phyloP scores from a whole-genome alignment of 2,113 vertebrate genomes.

The Oryzias curvinotus region DNA sequence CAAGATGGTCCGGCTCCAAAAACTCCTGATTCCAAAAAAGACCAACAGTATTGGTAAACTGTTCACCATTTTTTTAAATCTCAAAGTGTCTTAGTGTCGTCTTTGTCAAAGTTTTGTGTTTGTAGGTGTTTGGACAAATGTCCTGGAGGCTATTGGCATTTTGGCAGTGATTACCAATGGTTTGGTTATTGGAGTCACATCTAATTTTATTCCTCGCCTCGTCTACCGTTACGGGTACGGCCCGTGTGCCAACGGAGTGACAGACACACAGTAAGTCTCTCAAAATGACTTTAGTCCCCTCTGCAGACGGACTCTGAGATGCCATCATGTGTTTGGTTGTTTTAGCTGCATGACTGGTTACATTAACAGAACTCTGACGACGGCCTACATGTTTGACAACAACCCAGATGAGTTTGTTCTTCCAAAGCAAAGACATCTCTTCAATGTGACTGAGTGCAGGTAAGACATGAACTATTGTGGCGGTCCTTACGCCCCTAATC shows the following conservation, averaged over 20 bases:
- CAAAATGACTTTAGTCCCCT: not conserved
- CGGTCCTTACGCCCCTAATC: too few relatives aligned
- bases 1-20: too few relatives aligned
- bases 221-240: constrained; percentile 87
- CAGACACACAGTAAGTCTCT: constrained; percentile 75
- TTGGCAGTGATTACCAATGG: constrained; percentile 92
- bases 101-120: not conserved
- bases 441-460: constrained; percentile 83
- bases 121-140: constrained; percentile 86
- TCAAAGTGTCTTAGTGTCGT: not conserved
- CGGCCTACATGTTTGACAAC: constrained; percentile 55
- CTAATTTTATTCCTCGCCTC: constrained; percentile 88
- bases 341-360: constrained; percentile 88
- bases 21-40: too few relatives aligned
- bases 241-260: constrained; percentile 68
- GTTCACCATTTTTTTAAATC: too few relatives aligned
- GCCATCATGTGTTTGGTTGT: not conserved
- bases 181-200: constrained; percentile 88
- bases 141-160: constrained; percentile 86
- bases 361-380: constrained; percentile 86
- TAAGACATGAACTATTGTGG: constrained; percentile 36
- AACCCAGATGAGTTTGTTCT: not conserved
- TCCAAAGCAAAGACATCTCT: constrained; percentile 12
- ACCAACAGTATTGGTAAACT: too few relatives aligned
- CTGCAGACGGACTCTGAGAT: not conserved